Conservation (phyloP, 2,113 vertebrate species). For the Bothrops jararaca region DNA sequence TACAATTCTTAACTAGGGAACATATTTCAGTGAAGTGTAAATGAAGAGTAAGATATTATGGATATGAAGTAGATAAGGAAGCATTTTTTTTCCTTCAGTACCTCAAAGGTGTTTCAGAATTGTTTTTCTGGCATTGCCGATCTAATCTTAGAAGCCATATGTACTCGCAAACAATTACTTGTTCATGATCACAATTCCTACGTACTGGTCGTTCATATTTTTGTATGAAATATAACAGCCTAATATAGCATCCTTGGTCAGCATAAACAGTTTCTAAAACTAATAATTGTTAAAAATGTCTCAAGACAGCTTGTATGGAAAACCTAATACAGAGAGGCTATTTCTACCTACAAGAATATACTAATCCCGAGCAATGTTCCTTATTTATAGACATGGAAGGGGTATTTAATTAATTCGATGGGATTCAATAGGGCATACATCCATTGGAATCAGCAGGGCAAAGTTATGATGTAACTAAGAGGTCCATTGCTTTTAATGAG, state of each 20-base stretch:
- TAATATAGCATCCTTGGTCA: not conserved
- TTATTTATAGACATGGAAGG: not conserved
- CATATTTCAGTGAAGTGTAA: not conserved
- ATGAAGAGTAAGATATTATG: not conserved
- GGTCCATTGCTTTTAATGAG: not conserved
- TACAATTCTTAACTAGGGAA: not conserved
- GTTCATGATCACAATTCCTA: not conserved
- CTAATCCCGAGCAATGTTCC: not conserved
- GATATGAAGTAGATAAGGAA: not conserved
- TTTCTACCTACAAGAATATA: not conserved
- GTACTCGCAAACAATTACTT: not conserved
- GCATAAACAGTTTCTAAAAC: not conserved
- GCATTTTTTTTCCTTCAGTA: not conserved
- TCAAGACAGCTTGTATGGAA: not conserved
- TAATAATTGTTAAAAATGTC: not conserved
- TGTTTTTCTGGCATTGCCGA: not conserved
- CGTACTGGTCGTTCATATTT: not conserved
- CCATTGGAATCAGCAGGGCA: not conserved
- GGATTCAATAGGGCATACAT: not conserved
- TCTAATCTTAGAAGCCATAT: not conserved
- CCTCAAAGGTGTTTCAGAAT: not conserved
- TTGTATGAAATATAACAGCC: not conserved
- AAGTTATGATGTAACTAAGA: too few species aligned
- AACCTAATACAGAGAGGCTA: not conserved
- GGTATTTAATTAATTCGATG: not conserved